Conservation (phyloP, 2,797 vertebrate species). For the Crocodylus rhombifer region DNA sequence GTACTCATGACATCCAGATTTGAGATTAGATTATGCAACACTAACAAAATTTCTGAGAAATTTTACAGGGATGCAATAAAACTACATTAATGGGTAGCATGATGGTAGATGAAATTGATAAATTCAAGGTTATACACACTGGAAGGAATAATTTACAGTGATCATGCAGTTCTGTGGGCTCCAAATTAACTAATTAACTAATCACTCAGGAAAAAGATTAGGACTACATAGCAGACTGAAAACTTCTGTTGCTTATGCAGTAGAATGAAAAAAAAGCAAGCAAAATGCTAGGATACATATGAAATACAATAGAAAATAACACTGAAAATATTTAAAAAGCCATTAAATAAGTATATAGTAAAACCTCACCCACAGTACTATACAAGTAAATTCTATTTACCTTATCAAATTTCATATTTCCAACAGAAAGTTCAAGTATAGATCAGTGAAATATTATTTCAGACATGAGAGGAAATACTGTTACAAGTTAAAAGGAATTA, state of each 20-base stretch:
- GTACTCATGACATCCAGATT: neutral
- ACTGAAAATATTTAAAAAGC: neutral
- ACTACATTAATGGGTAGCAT: neutral
- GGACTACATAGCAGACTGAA: neutral
- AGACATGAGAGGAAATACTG: neutral
- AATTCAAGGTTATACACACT: neutral
- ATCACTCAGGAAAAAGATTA: neutral
- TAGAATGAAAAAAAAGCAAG: neutral
- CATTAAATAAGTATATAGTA: neutral
- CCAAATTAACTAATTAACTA: neutral
- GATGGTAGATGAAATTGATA: neutral
- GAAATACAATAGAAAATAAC: neutral
- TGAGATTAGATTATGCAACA: neutral
- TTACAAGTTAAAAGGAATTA: neutral
- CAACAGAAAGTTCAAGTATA: conserved; percentile 22
- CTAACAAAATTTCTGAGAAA: neutral
- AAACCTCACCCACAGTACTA: neutral
- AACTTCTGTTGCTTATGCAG: neutral
- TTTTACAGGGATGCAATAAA: neutral
- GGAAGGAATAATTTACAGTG: neutral
- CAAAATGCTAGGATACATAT: neutral
- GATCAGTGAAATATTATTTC: neutral
- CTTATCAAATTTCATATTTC: neutral
- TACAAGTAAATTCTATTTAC: neutral
- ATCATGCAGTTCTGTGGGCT: neutral